phyloP scores from a whole-genome alignment of 2,113 vertebrate genomes.

The Meriones unguiculatus region DNA sequence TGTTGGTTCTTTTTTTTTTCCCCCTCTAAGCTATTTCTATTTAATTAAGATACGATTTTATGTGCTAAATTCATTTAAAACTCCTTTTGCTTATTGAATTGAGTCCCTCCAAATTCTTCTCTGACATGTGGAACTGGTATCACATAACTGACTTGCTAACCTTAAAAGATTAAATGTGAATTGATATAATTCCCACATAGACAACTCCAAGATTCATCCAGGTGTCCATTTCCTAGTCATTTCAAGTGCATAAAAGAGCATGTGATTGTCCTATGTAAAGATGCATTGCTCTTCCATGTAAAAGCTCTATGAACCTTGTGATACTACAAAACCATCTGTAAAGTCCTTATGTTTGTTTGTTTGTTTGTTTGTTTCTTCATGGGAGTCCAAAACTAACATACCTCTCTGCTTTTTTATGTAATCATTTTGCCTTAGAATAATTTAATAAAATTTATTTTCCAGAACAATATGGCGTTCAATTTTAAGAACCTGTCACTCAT shows the following conservation, averaged over 20 bases:
- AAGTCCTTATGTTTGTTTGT: neutral
- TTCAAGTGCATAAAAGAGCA: neutral
- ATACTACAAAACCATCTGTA: neutral
- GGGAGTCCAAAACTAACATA: neutral
- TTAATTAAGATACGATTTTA: constrained; percentile 56
- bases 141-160: constrained; percentile 8
- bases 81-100: constrained; percentile 11
- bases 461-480: neutral
- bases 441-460: constrained; percentile 27
- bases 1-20: constrained; percentile 13
- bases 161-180: constrained; percentile 34
- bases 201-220: neutral
- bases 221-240: neutral
- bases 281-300: neutral
- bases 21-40: constrained; percentile 56
- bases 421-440: constrained; percentile 23
- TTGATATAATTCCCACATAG: constrained; percentile 29
- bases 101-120: constrained; percentile 48
- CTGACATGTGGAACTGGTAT: constrained; percentile 22
- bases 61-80: constrained; percentile 58
- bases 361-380: neutral
- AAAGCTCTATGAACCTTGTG: neutral
- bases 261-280: constrained; percentile 9
- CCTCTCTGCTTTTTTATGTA: constrained; percentile 46
- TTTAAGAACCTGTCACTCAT: constrained; percentile 19